Evolutionary conservation across 2,888 invertebrate species (phyloP), one percentile per base, ranked within the genome.

Genomic region (Oscheius myriophilus): DNA sequence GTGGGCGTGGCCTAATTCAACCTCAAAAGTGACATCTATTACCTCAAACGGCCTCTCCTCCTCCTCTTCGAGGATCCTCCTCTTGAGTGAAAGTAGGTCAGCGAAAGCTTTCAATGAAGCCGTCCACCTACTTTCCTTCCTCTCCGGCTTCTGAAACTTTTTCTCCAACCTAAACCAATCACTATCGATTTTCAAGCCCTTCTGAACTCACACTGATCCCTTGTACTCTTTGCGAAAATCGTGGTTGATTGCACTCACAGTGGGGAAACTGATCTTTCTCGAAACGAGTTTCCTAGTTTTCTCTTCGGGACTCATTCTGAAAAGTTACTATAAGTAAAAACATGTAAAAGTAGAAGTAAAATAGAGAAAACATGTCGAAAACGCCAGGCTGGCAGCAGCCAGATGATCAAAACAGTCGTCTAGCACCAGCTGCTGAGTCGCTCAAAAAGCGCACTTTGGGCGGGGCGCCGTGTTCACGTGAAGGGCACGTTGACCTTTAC

Each of bases 161-260:
- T 65, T 71, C 49, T 77, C 77, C 49, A 77, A 59, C 46, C 77
- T 77, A 23, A 42, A 67, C 4, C 9, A 21, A 21, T 16, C 1
- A 21, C 41, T 23, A 25, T 18, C 7, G 1, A 39, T 26, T 21
- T n/a, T 2, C 1, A 16, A 14, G 18, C 2, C 2, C 23, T n/a
- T 3, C 26, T 45, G 49, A 59, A 67, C 77, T 73, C 52, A 77
- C 77, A 73, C 69, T 25, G 77, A 77, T 46, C 74, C 77, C 54
- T 73, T 77, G 54, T 68, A 77, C 54, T 75, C 77, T 63, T 70
- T 72, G 25, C 77, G 67, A 39, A 77, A 77, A 57, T 77, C 77
- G 53, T 63, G 51, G 41, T 63, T 52, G 42, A 33, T 41, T 41
- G 51, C 41, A n/a, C 12, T 4, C 14, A 62, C 25, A n/a, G 33